Percentiles rank a stretch among this genome's conserved stretches.
Evolutionary conservation across 2,797 vertebrate genomes (phyloP).

Genomic region (Hemitrygon akajei): DNA sequence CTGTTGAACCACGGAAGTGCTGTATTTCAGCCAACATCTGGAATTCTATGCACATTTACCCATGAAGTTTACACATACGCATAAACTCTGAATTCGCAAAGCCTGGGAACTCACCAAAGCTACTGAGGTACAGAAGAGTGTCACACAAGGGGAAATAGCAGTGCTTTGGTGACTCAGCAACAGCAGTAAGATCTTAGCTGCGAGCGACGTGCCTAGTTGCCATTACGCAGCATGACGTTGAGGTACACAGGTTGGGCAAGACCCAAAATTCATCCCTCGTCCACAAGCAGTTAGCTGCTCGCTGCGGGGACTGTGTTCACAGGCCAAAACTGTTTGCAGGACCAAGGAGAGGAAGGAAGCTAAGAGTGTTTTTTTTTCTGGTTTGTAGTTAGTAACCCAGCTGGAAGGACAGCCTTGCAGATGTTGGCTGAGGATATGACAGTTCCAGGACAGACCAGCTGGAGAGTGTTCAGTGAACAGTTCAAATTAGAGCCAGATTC

Average conservation of each 20-base stretch:
- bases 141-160: neutral
- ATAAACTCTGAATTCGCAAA: neutral
- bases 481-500: no score
- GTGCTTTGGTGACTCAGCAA: neutral
- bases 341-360: neutral
- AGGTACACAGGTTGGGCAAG: neutral
- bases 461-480: neutral
- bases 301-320: neutral
- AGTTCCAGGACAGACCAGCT: neutral
- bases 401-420: neutral
- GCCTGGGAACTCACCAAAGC: neutral
- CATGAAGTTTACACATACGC: neutral
- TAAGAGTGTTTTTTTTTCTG: neutral
- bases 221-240: neutral
- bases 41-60: neutral
- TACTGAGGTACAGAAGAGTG: neutral
- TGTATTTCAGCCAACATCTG: no score
- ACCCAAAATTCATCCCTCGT: neutral
- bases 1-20: no score
- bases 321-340: neutral
- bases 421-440: neutral
- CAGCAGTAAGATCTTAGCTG: neutral
- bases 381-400: neutral
- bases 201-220: neutral
- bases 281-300: neutral